Evolutionary conservation across 2,113 vertebrate genomes (phyloP), one percentile per base, ranked within the genome.

Genomic region (Chascanopsetta lugubris): DNA sequence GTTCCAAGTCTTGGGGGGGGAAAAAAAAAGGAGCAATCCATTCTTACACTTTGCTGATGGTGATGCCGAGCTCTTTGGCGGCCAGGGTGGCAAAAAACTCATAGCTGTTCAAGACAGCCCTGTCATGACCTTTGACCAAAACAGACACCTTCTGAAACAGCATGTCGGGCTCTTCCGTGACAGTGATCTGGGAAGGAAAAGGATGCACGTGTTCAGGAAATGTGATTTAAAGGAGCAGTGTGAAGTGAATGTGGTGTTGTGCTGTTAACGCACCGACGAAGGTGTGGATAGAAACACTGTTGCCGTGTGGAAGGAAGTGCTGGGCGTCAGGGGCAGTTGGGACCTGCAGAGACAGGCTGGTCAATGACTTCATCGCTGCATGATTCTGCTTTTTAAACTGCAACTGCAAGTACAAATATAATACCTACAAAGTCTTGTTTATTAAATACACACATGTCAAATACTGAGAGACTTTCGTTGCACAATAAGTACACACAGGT

Each of bases 91-190:
- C 94, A 54, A 99, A 99, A 69, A 94, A 95, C 68, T 99, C 94
- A 5, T 98, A 99, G 84, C 97, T 99, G 85, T 99, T 94, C 90
- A 99, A 80, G 18, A 99, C 96, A 1, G 95, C 80, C 61, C 72
- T 92, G 87, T 98, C 96, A 0, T 99, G 96, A 65, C 94, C 91
- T 91, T 99, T 99, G 58, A 97, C 94, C 85, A 95, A 77, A 79
- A 99, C 84, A 0, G 91, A 92, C 63, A 99, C 72, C 58, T 87
- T 95, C 90, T 95, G 95, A 75, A 95, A 95, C 26, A 99, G 86
- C 0, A 66, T 80, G 82, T 99, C 97, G 3, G 94, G 94, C 61
- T 98, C 95, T 17, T 96, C 93, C 69, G 94, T 95, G 79, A 93
- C 22, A 0, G 92, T 93, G 49, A 98, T 86, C 97, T 99, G 85